Base-by-base conservation (phyloP, 2,888 invertebrate species). In the Lasioglossum lativentre region DNA sequence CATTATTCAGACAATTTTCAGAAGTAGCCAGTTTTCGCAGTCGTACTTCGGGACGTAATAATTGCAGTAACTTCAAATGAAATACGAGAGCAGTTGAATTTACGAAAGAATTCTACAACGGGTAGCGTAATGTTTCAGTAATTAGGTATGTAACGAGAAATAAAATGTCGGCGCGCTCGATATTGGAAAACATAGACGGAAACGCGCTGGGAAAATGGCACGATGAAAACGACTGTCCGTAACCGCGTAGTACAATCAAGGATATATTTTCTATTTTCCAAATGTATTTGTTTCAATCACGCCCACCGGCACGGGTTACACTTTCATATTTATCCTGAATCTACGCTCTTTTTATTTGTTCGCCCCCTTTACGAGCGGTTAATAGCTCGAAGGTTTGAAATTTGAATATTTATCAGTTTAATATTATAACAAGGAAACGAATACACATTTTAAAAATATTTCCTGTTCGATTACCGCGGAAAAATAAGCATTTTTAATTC, bases 201-300 rank as follows among this genome's bases (percentile, higher is more conserved):
- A 74, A 40, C 23, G 45, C 77, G 27, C 4, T 30, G 30, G 52
- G 27, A 72, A 73, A 76, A 76, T 70, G 75, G 72, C 75, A 75
- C 66, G 45, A 66, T 34, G 77, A 56, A 73, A 78, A 78, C 73
- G 72, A 42, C 71, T 68, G 52, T 79, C 66, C 59, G 52, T 47
- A 71, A 76, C 75, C 66, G 68, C 45, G 42, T 59, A 59, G 63
- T 56, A 72, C 74, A 85, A 82, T 82, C 75, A 78, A 71, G 52
- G 59, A 85, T 83, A 83, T 83, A 85, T 83, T 83, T 79, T 85
- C 78, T 73, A 79, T 73, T 86, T 86, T 34, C 52, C 45, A 78
- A 80, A 76, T 68, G 78, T 23, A 68, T 40, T 56, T 38, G 80
- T 76, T 80, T 59, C 59, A 80, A 84, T 81, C 78, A 75, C 63